These are phyloP conservation scores for Lytechinus variegatus DNA, from an alignment of 35 echinoderm and acorn worm species.

Conservation along the genomic window DNA sequence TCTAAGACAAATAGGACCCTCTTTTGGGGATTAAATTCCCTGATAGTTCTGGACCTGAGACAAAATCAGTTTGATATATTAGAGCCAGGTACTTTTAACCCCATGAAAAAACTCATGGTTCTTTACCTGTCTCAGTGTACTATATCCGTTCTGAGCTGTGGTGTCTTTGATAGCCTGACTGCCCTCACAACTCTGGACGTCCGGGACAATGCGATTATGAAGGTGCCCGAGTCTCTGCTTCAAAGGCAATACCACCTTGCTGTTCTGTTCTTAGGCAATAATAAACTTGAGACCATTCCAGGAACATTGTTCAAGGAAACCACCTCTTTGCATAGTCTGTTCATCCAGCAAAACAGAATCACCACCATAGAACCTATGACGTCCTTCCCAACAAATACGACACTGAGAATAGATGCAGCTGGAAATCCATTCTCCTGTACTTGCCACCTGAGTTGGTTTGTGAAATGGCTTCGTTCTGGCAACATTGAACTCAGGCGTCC, in stretches of 20 bases:
- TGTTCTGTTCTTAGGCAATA: not conserved
- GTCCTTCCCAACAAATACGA: not conserved
- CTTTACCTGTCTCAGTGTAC: not conserved
- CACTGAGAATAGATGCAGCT: not conserved
- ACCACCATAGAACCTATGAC: slow-evolving; percentile 5
- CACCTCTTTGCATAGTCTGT: not conserved
- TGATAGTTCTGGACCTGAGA: not conserved
- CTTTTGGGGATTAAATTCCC: not conserved
- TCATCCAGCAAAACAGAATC: not conserved
- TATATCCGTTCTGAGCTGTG: not conserved
- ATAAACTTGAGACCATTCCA: not conserved
- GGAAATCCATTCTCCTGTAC: slow-evolving; percentile 19
- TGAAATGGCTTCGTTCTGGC: not conserved
- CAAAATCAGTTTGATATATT: not conserved
- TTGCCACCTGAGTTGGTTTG: not conserved
- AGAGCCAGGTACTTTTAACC: not conserved
- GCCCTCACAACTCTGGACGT: not conserved
- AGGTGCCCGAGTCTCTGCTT: not conserved
- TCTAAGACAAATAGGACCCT: not conserved
- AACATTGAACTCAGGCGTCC: not conserved
- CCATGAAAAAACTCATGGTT: not conserved
- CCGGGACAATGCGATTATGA: not conserved
- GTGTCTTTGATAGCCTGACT: not conserved
- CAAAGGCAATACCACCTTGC: not conserved
- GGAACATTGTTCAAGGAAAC: not conserved